Base-by-base conservation (phyloP, 2,797 vertebrate species). In the Tadarida brasiliensis region DNA sequence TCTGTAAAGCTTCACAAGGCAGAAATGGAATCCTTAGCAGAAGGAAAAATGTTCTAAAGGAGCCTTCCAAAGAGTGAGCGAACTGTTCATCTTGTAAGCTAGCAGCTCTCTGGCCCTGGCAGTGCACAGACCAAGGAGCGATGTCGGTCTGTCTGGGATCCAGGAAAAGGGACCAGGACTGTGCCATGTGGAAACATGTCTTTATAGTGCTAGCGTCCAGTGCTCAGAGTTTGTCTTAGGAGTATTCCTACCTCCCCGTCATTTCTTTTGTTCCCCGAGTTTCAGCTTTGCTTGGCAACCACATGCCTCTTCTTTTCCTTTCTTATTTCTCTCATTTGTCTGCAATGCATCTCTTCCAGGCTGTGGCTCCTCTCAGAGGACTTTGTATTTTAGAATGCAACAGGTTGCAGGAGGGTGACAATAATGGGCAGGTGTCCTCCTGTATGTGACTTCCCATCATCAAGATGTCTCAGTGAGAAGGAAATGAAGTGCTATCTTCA, bases 251-350 rank as follows among this genome's bases (percentile, higher is more conserved):
- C 5, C 7, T 83, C 19, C 28, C 35, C 14, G 3, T 54, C 33
- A 80, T 94, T 94, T 90, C 35, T 49, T 87, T 87, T 35, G 19
- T 84, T 33, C 28, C 9, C 39, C 22, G 44, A 80, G 39, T 81
- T 95, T 84, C 35, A 96, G 57, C 30, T 91, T 92, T 87, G 54
- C 20, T 4, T 84, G 51, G 28, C 11, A 92, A 84, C 12, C 14
- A 63, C 56, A 74, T 22, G 90, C 15, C 20, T 94, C 4, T 77
- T 59, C 47, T 86, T 78, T 67, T 80, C 70, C 57, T 73, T 68
- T 26, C 28, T 94, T 86, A 14, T 87, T 80, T 95, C 56, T 83
- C 54, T 92, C 33, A 70, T 94, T 92, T 77, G 35, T 26, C 24
- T 92, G 12, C 19, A 78, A 82, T 71, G 61, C 88, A 78, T 87